Base-by-base conservation (phyloP, 1,140 invertebrate species). In the Pentalonia nigronervosa region DNA sequence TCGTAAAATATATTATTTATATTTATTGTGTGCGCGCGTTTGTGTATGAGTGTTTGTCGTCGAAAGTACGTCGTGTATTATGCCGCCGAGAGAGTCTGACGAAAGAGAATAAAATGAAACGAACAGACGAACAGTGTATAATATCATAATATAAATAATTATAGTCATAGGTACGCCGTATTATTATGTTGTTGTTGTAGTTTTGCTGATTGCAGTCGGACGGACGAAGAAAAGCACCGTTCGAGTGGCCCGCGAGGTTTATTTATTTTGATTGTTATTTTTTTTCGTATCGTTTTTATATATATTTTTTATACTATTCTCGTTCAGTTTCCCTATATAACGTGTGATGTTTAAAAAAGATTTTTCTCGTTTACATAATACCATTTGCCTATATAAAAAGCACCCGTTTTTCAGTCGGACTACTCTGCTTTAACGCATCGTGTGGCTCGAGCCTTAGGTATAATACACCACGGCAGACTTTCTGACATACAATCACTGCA, bases 1-100 rank as follows among this genome's bases (percentile, higher is more conserved):
- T 41, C 81, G 81, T 83, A 83, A 83, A 83, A 53, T 53, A 53
- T 41, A 83, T 83, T 83, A 83, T 83, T 83, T 36, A 81, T 81
- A 36, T 34, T 67, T 56, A 56, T 76, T 76, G 20, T 76, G 60
- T n/a, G n/a, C 30, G 3, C 30, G n/a, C 30, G n/a, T 25, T 0
- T 8, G 60, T 34, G 25, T 60, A 2, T 25, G 21, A 0, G 23
- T 67, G 30, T n/a, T 6, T 17, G 60, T 67, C 2, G 30, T 17
- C 11, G 60, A n/a, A n/a, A 30, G 60, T 76, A 7, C 60, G 48
- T 53, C 60, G 14, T 30, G 60, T 76, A 76, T 76, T 76, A 14
- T 76, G n/a, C 30, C 3, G 30, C 11, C 11, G 11, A n/a, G 60
- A 67, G 60, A n/a, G n/a, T 67, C 60, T 30, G n/a, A 76, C 60